Evolutionary conservation across 1,140 invertebrate species (phyloP).

Genomic region (Megathymus violae): DNA sequence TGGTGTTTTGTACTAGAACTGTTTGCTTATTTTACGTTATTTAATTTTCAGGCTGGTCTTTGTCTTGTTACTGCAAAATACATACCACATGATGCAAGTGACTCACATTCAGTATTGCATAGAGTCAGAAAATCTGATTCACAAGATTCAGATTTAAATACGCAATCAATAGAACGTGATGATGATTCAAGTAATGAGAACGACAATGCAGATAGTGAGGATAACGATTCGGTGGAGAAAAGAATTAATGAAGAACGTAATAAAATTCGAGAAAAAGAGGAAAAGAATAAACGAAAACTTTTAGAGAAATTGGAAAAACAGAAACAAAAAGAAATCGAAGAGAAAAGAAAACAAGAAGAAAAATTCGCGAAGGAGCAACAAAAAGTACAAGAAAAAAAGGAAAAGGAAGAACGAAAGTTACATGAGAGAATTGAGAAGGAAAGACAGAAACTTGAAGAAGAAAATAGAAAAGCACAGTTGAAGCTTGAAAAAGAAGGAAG

Average conservation of each 20-base stretch:
- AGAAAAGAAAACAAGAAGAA: constrained; percentile 39
- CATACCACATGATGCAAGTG: constrained; percentile 56
- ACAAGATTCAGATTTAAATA: constrained; percentile 45
- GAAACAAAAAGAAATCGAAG: constrained; percentile 41
- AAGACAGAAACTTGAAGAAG: constrained; percentile 45
- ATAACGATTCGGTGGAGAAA: constrained; percentile 42
- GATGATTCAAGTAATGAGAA: constrained; percentile 40
- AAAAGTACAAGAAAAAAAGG: constrained; percentile 50
- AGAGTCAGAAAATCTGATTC: constrained; percentile 49
- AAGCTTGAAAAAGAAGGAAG: constrained; percentile 52
- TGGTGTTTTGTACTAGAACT: constrained; percentile 3
- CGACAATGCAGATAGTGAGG: constrained; percentile 41
- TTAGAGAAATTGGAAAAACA: constrained; percentile 51
- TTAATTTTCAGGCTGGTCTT: constrained; percentile 59
- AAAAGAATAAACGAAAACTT: constrained; percentile 50
- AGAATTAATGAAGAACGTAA: constrained; percentile 41
- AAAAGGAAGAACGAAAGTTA: constrained; percentile 51
- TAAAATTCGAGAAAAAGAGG: constrained; percentile 46
- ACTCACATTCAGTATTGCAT: constrained; percentile 42
- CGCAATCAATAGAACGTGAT: constrained; percentile 45
- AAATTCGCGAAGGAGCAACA: constrained; percentile 38
- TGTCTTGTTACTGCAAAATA: constrained; percentile 67
- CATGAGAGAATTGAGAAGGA: constrained; percentile 51
- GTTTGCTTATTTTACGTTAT: constrained; percentile 16
- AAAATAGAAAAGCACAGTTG: constrained; percentile 42